Conservation (phyloP, 2,113 vertebrate species). For the Tragulus kanchil region DNA sequence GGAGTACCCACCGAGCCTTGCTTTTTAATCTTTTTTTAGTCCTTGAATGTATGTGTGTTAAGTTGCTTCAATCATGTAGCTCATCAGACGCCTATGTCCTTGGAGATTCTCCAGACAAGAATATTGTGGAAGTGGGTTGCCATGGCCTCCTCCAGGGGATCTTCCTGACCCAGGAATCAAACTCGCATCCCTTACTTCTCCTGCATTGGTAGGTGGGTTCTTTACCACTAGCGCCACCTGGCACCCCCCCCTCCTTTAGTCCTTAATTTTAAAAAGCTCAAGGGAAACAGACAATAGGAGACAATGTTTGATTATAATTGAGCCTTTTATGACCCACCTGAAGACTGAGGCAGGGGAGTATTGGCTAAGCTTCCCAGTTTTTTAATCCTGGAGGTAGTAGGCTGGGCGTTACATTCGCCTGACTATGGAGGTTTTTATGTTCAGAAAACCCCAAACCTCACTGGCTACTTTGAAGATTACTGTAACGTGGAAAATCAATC, state of each 20-base stretch:
- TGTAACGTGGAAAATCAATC: neutral
- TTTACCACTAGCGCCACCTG: neutral
- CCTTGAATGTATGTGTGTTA: rapidly evolving
- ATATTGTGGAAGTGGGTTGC: neutral
- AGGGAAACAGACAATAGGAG: neutral
- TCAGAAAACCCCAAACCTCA: neutral
- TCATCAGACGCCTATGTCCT: neutral
- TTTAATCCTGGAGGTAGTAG: neutral
- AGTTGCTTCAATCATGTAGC: neutral
- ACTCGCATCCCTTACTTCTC: neutral
- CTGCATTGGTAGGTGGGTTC: neutral
- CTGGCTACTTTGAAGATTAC: neutral
- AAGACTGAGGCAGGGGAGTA: neutral
- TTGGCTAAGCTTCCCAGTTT: neutral
- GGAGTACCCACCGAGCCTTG: neutral
- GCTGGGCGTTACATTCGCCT: neutral
- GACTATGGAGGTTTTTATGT: neutral
- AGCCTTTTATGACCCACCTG: neutral
- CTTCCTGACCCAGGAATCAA: neutral
- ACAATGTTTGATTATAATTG: neutral
- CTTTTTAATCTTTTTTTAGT: neutral
- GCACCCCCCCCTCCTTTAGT: neutral
- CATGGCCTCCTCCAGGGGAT: neutral
- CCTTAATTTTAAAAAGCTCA: neutral
- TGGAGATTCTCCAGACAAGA: neutral